Base-by-base conservation (phyloP, 2,113 vertebrate genomes). In the Vanacampus margaritifer region DNA sequence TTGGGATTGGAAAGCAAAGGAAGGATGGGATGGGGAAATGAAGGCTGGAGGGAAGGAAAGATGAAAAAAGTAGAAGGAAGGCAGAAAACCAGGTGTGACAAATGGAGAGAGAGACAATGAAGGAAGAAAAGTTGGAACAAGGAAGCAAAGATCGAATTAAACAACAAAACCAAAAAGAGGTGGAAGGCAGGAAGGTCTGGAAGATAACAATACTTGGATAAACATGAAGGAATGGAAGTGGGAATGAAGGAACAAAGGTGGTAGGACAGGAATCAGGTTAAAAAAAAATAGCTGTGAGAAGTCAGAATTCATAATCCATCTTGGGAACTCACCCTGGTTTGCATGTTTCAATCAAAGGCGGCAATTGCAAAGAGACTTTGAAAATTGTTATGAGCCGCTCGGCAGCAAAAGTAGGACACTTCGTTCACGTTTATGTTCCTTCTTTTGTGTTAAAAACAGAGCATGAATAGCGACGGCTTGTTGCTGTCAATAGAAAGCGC, bases 401-500 rank as follows among this genome's bases (percentile, higher is more conserved):
- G 11, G 58, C 72, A 56, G 68, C 11, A 60, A 66, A 60, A 17
- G 32, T 48, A 50, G 62, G 45, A 54, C 39, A 36, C 41, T 45
- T 58, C 50, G 1, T 14, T 28, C 32, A 3, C 28, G 23, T 21
- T 21, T 59, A 21, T 46, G 24, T 10, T 21, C 48, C 58, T 67
- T 61, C 41, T 23, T 17, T 13, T 68, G 60, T 51, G 66, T 68
- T 79, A 66, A 57, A 79, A 74, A 19, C 19, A 6, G 46, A 67
- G 54, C 43, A 53, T 10, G 24, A 51, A n/a, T 58, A 50, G 64
- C 51, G 72, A 74, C 76, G 71, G 78, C 64, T 73, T 61, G 68
- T 75, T 71, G 72, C 71, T 60, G 65, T 79, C 72, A 74, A 37
- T 79, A 43, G 39, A 54, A 73, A 36, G 3, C 21, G n/a, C 45